Percentiles rank a stretch among this genome's conserved stretches.
Evolutionary conservation across 2,888 invertebrate species (phyloP).

Genomic region (Pristionchus fissidentatus): DNA sequence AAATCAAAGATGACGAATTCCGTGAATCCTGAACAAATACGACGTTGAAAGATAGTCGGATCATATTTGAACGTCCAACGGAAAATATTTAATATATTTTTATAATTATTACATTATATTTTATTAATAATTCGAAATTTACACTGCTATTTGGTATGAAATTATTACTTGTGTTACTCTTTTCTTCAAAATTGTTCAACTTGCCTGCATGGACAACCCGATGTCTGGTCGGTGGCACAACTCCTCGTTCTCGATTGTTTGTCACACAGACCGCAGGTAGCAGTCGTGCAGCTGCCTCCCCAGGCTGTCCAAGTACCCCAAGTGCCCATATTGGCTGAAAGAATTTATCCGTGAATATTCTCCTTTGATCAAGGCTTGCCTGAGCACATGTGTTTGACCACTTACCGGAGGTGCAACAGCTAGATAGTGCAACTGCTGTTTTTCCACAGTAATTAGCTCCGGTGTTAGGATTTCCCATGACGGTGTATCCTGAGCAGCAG

Average conservation of each 20-base stretch:
- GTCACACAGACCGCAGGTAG: conserved; percentile 33
- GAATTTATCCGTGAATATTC: too few relatives aligned
- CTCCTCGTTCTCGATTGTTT: conserved; percentile 20
- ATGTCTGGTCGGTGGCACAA: background rate
- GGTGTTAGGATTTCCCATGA: background rate
- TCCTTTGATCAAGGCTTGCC: too few relatives aligned
- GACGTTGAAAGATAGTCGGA: too few relatives aligned
- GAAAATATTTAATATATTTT: too few relatives aligned
- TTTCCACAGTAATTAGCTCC: conserved; percentile 3
- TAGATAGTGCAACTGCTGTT: background rate
- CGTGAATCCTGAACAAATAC: too few relatives aligned
- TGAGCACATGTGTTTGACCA: background rate
- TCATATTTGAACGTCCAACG: too few relatives aligned
- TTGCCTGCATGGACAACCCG: conserved; percentile 2
- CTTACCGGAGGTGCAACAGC: conserved; percentile 10
- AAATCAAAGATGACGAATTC: too few relatives aligned
- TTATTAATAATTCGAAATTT: background rate
- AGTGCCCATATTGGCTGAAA: background rate
- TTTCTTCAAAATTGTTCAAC: background rate
- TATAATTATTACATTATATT: background rate
- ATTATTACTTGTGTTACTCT: background rate
- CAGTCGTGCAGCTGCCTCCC: background rate
- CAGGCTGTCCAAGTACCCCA: conserved; percentile 25
- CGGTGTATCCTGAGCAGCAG: background rate
- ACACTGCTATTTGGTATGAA: background rate